Evolutionary conservation across 1,140 invertebrate species (phyloP).

Genomic region (Oppia nitens): DNA sequence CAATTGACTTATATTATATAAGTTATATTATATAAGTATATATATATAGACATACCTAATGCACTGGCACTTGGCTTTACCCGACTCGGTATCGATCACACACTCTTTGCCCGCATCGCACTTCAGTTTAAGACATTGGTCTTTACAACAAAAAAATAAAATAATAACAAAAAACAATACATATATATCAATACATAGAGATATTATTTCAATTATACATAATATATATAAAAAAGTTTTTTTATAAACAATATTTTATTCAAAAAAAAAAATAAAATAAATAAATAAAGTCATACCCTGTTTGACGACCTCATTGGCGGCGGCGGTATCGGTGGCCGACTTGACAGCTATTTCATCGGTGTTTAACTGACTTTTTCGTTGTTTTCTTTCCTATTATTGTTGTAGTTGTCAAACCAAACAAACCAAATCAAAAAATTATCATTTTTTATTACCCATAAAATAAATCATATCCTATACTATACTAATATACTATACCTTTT

Average conservation of each 20-base stretch:
- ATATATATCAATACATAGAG: too few relatives aligned
- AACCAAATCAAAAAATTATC: too few relatives aligned
- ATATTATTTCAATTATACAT: too few relatives aligned
- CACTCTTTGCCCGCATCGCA: conserved; percentile 78
- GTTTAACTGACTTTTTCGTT: conserved; percentile 10
- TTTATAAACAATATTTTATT: too few relatives aligned
- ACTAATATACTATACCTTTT: neutral
- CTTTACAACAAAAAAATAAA: conserved; percentile 28
- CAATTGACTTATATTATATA: neutral
- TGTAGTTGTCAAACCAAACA: too few relatives aligned
- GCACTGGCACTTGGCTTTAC: conserved; percentile 64
- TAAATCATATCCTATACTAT: too few relatives aligned
- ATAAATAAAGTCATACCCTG: neutral
- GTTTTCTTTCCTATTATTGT: neutral
- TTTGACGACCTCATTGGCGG: neutral
- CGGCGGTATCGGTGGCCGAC: neutral
- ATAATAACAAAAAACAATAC: too few relatives aligned
- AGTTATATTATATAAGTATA: neutral
- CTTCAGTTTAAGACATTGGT: conserved; percentile 66
- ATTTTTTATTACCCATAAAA: too few relatives aligned
- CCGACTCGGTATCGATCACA: conserved; percentile 43
- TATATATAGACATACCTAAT: conserved; percentile 39
- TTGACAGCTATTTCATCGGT: conserved; percentile 21
- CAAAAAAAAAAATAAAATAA: too few relatives aligned
- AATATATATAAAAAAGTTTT: too few relatives aligned